phyloP scores from a whole-genome alignment of 2,113 vertebrate genomes.

The Gadus chalcogrammus region DNA sequence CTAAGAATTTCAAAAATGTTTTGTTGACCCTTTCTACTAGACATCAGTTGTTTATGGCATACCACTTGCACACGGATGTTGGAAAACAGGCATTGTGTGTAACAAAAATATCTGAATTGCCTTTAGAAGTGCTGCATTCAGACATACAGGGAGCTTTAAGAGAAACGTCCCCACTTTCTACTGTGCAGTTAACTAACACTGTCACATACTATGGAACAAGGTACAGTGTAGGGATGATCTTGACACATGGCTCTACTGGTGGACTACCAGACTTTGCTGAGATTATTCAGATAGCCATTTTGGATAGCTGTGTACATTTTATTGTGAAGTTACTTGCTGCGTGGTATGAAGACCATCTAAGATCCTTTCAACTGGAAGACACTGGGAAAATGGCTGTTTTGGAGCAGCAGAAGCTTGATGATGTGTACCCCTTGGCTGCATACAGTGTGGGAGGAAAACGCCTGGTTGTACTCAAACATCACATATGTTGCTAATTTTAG shows the following conservation, averaged over 20 bases:
- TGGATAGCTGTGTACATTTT: conserved; percentile 30
- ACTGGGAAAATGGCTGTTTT: conserved; percentile 18
- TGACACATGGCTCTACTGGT: conserved; percentile 23
- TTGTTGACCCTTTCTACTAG: no score
- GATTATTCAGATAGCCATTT: conserved; percentile 37
- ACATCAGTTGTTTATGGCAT: no score
- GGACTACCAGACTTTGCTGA: conserved; percentile 40
- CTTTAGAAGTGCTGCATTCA: conserved; percentile 17
- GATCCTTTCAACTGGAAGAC: conserved; percentile 41
- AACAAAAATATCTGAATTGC: conserved; percentile 7
- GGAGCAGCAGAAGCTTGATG: conserved; percentile 32
- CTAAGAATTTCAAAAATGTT: no score
- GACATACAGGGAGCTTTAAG: conserved; percentile 29
- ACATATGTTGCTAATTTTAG: conserved; percentile 35
- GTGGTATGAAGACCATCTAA: conserved; percentile 42
- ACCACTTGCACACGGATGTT: no score
- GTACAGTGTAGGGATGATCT: conserved; percentile 31
- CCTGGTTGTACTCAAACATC: conserved; percentile 32
- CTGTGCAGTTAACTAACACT: conserved; percentile 11
- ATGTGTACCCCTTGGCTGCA: conserved; percentile 34
- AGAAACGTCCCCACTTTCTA: conserved; percentile 14
- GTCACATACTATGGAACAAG: conserved; percentile 17
- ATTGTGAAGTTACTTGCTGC: conserved; percentile 34
- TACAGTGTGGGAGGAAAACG: no score
- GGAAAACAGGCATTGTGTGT: conserved; percentile 12